A percentile compares a stretch with the other conserved stretches of the same genome.
These are phyloP conservation scores for Phymorhynchus buccinoides DNA, from an alignment of 1,140 invertebrate species.

Conservation along the genomic window DNA sequence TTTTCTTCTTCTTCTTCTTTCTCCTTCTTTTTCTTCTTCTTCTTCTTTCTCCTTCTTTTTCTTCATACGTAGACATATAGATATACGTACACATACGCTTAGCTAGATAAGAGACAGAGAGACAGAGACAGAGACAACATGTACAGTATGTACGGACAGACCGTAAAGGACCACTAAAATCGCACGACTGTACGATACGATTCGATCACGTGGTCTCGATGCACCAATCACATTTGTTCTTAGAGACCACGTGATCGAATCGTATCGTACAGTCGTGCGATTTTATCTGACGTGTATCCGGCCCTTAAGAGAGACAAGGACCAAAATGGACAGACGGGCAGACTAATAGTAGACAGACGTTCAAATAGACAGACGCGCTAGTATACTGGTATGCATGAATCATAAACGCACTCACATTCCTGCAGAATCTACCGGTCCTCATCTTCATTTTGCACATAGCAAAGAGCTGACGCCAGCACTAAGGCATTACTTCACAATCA, in stretches of 20 bases:
- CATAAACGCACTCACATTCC: background rate
- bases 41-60: slow-evolving; percentile 1
- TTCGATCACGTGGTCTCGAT: no score
- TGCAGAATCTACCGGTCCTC: no score
- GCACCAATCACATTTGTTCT: background rate
- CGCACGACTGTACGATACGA: no score
- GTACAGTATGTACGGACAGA: background rate
- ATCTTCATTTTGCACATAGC: no score
- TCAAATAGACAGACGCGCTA: background rate
- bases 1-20: background rate
- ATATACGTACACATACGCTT: background rate
- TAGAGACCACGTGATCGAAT: no score
- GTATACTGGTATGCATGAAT: no score
- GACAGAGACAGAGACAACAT: background rate
- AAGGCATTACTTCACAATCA: no score
- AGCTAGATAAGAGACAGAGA: background rate
- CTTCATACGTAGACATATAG: no score
- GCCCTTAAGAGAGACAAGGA: background rate
- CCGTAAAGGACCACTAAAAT: no score
- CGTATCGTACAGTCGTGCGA: no score
- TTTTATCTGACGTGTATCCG: background rate
- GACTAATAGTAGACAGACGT: no score
- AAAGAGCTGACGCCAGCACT: no score
- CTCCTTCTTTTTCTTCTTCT: background rate
- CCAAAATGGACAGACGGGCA: background rate